Base-by-base conservation (phyloP, 2,888 invertebrate species). In the Polylopha cassiicola region DNA sequence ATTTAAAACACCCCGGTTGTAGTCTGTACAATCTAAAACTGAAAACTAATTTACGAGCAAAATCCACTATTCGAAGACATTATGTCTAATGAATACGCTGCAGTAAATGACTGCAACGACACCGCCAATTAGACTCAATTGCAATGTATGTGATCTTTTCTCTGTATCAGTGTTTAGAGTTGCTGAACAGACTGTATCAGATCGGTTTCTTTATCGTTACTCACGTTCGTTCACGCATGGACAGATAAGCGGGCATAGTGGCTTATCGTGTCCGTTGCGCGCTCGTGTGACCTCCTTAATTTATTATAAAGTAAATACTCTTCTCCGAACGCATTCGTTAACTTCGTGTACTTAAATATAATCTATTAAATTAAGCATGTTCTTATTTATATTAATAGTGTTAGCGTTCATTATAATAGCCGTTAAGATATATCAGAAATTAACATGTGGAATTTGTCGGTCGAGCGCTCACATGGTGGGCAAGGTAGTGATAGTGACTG, bases 391-490 rank as follows among this genome's bases (percentile, higher is more conserved):
- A 29, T 38, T 60, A 9, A 45, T 58, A 7, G 29, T 58, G 13
- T 48, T 57, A 26, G 44, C 62, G 39, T 36, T 61, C 8, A 36
- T 71, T 44, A 56, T 73, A 44, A 32, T 72, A 36, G 29, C 54
- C 36, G 50, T 73, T 38, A 81, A 76, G 61, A 49, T 79, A 36
- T 85, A 80, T 55, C 79, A 80, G 50, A 85, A 82, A 61, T 48
- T 84, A 18, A 74, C 79, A n/a, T 63, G 72, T 30, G 77, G 77
- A 38, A 66, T 80, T 55, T 85, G 85, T 52, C 67, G 64, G 43
- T 73, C 74, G 18, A 80, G 78, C 63, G 75, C 73, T 42, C 82
- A 85, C 39, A 77, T 85, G 77, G 78, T 82, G 2, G 84, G 81
- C n/a, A 84, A 82, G 68, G 77, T 79, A 5, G 84, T 79, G 34